Base-by-base conservation (phyloP, 2,113 vertebrate genomes). In the Odontophorus gujanensis region DNA sequence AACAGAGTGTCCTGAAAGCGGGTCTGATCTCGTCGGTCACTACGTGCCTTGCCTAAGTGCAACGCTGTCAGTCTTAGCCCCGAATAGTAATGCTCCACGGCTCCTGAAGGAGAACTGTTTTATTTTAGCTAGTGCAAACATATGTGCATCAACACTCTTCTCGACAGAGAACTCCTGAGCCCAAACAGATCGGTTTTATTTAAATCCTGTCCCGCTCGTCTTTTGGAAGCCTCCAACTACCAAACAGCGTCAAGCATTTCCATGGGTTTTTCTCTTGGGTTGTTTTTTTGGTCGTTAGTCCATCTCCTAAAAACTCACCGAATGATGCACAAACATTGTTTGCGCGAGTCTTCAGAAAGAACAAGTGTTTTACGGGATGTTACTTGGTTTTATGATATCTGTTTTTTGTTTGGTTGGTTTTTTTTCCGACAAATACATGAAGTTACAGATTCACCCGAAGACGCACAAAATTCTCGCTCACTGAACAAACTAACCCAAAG, bases 81-180 rank as follows among this genome's bases (percentile, higher is more conserved):
- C 57, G 68, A 68, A 63, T 83, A 79, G 19, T 21, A 92, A 92
- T 68, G 36, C 47, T 81, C 30, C 72, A 78, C 0, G 1, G 32
- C 78, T 92, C 85, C 57, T 86, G 86, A 72, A 86, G 40, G 32
- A 94, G 68, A 93, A 65, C 72, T 71, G 82, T 71, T 94, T 93
- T 77, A 77, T 90, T 96, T 92, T 94, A 81, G 93, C 85, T 92
- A 36, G 55, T 81, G 68, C 88, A 93, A 94, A 93, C 83, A 86
- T 81, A 81, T 51, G 65, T 94, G 88, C 76, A 93, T 75, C 85
- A 87, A 81, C 55, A 88, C 93, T 90, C 76, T 88, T 81, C 80
- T 92, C 51, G 20, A 65, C 92, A 94, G 57, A 78, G 57, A 63
- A 57, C 34, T 81, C 78, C 82, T 88, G 73, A 96, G 85, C 65